Conservation (phyloP, 2,888 invertebrate genomes). For the Lithophane semibrunnea region DNA sequence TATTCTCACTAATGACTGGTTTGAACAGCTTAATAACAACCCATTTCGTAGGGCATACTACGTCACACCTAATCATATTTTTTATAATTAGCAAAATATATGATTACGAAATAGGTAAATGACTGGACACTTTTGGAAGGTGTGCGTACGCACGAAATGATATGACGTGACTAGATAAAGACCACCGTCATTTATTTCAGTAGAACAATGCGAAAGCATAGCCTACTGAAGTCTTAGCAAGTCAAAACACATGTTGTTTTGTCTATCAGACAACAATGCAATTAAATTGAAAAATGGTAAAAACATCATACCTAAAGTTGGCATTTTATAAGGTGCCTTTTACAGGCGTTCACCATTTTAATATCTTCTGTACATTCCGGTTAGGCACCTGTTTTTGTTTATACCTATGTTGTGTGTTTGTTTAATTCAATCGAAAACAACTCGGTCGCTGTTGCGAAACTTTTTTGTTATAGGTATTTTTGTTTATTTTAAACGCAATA, state of each 20-base stretch:
- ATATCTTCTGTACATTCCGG: neutral
- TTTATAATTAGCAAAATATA: conserved; percentile 19
- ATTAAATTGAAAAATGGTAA: neutral
- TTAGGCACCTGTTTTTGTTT: too few species aligned
- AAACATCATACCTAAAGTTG: too few species aligned
- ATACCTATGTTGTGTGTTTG: neutral
- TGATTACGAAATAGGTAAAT: neutral
- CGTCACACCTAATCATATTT: conserved; percentile 24
- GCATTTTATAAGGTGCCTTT: neutral
- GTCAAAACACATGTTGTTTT: conserved; percentile 11
- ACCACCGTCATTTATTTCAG: conserved; percentile 14
- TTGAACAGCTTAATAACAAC: neutral
- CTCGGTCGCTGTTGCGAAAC: neutral
- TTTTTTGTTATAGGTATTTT: neutral
- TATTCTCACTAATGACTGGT: neutral
- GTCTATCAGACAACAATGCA: conserved; percentile 22
- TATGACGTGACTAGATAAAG: conserved; percentile 27
- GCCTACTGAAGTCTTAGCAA: neutral
- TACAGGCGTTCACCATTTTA: neutral
- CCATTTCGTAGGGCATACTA: neutral
- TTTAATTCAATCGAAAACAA: neutral
- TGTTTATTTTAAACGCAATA: neutral
- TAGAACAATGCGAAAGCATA: neutral
- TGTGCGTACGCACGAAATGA: conserved; percentile 11
- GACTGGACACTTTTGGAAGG: conserved; percentile 10